Evolutionary conservation across 2,113 vertebrate species (phyloP).

Genomic region (Onychostruthus taczanowskii): DNA sequence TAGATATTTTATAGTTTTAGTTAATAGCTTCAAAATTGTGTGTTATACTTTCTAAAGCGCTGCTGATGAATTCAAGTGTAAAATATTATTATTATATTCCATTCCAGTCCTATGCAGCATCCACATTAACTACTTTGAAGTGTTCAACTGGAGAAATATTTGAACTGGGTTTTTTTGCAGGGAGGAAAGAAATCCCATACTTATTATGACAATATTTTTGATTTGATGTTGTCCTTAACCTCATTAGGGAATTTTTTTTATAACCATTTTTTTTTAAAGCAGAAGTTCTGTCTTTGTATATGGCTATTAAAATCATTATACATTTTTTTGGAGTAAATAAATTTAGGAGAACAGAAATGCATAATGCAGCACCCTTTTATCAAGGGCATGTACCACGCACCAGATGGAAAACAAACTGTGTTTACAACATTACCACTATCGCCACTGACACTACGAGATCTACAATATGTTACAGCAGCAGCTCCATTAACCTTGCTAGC

Average conservation of each 20-base stretch:
- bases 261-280: background rate
- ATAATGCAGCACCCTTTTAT: conserved; percentile 50
- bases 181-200: accelerated
- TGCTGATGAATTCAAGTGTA: background rate
- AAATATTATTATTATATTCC: background rate
- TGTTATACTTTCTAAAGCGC: background rate
- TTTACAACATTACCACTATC: conserved; percentile 59
- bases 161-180: background rate
- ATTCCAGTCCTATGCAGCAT: background rate
- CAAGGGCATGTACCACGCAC: conserved; percentile 51
- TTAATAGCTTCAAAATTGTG: background rate
- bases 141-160: background rate
- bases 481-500: conserved; percentile 67
- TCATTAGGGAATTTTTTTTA: background rate
- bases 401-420: conserved; percentile 70
- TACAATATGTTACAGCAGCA: conserved; percentile 64
- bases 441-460: conserved; percentile 62
- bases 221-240: background rate
- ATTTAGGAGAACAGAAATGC: conserved; percentile 12
- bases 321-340: conserved; percentile 39
- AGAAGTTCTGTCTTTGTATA: background rate
- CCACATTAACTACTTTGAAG: background rate
- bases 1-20: background rate
- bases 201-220: background rate
- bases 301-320: conserved; percentile 18